phyloP scores from a whole-genome alignment of 2,888 invertebrate species.

The Hemicrepidius hirtus region DNA sequence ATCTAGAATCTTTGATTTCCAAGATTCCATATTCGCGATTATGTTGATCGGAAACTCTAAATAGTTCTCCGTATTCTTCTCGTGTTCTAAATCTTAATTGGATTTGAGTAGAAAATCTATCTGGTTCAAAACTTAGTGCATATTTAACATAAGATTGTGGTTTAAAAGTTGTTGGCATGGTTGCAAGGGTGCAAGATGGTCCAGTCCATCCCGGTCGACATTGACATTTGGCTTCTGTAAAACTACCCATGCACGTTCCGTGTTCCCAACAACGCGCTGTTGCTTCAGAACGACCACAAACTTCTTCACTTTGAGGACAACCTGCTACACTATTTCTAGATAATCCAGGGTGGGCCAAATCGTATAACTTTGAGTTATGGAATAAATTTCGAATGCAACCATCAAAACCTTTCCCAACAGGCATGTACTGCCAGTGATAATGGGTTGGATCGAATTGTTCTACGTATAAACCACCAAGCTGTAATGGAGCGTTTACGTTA shows the following conservation, averaged over 20 bases:
- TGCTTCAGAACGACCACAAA: conserved; percentile 90
- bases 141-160: conserved; percentile 98
- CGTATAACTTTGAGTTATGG: conserved; percentile 97
- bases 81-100: conserved; percentile 95
- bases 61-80: conserved; percentile 94
- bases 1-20: conserved; percentile 90
- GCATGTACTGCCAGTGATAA: conserved; percentile 94
- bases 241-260: conserved; percentile 94
- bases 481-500: conserved; percentile 95
- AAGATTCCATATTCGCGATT: conserved; percentile 95
- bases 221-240: conserved; percentile 92
- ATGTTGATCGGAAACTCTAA: conserved; percentile 95
- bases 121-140: conserved; percentile 94
- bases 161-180: conserved; percentile 93
- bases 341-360: conserved; percentile 93
- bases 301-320: conserved; percentile 94
- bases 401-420: conserved; percentile 92
- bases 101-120: conserved; percentile 93
- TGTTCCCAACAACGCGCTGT: conserved; percentile 93
- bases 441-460: conserved; percentile 92
- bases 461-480: conserved; percentile 94
- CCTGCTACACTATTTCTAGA: conserved; percentile 91
- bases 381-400: conserved; percentile 97
- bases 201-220: conserved; percentile 98
- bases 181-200: conserved; percentile 88